Conservation (phyloP, 2,888 invertebrate species). For the Aspidiotus destructor region DNA sequence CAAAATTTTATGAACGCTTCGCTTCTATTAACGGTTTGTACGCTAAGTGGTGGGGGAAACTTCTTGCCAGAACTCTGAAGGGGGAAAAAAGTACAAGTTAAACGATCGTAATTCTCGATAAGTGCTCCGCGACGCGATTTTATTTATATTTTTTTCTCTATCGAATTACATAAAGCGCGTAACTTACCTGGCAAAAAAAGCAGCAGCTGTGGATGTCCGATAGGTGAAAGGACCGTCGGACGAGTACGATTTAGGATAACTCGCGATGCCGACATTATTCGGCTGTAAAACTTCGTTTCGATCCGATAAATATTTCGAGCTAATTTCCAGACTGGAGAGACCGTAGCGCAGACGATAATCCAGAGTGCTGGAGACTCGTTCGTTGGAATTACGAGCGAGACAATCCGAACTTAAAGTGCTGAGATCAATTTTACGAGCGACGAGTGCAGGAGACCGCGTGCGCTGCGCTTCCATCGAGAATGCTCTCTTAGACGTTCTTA, state of each 20-base stretch:
- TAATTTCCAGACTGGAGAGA: slow-evolving; percentile 26
- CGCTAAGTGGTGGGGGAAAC: no score
- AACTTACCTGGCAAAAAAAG: slow-evolving; percentile 32
- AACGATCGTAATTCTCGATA: no score
- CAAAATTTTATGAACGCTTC: no score
- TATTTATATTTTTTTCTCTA: no score
- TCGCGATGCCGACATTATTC: not conserved
- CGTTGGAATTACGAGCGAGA: not conserved
- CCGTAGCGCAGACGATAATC: slow-evolving; percentile 27
- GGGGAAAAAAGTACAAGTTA: no score
- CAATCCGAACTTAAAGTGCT: not conserved
- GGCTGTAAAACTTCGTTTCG: not conserved
- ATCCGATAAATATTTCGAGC: slow-evolving; percentile 22
- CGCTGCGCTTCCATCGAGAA: not conserved
- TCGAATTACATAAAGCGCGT: no score
- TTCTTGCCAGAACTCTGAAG: no score
- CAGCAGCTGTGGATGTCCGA: slow-evolving; percentile 27
- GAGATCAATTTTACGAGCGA: slow-evolving; percentile 18
- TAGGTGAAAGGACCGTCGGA: slow-evolving; percentile 11
- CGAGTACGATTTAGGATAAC: not conserved
- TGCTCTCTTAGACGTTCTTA: not conserved
- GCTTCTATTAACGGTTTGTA: no score
- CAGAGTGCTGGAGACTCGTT: not conserved
- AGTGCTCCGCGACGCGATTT: no score
- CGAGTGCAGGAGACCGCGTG: not conserved